These are phyloP conservation scores for Okamejei kenojei DNA, from an alignment of 2,797 vertebrate genomes.

Conservation along the genomic window DNA sequence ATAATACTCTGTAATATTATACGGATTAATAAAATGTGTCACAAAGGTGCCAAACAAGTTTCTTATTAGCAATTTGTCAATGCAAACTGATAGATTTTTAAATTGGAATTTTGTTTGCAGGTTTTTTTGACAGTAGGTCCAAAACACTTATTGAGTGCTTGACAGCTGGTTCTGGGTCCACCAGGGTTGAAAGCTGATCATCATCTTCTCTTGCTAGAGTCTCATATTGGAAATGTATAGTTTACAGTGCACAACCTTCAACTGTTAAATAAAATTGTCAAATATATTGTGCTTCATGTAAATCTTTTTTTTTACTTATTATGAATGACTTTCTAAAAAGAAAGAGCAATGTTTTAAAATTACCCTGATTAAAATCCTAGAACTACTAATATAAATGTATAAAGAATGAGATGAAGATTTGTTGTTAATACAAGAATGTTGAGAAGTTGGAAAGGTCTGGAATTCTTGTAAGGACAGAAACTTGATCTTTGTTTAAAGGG, in stretches of 20 bases:
- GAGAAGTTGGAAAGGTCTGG: no score
- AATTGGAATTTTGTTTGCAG: background rate
- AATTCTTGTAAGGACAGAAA: no score
- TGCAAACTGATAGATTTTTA: background rate
- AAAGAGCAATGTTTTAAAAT: background rate
- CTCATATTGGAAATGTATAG: background rate
- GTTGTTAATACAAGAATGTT: no score
- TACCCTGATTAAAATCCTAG: background rate
- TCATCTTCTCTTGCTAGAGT: background rate
- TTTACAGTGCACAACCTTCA: background rate
- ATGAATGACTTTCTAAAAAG: background rate
- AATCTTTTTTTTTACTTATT: background rate
- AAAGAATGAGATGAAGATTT: no score
- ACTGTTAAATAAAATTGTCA: background rate
- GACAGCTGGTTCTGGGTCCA: background rate
- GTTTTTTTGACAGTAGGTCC: background rate
- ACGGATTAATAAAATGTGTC: no score
- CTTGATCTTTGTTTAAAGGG: no score
- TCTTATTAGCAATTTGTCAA: no score
- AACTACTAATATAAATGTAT: no score
- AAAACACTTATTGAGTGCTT: background rate
- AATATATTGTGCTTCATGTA: background rate
- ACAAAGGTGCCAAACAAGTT: background rate
- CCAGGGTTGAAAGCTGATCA: background rate
- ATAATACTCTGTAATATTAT: background rate